Evolutionary conservation across 2,113 vertebrate species (phyloP), one percentile per base, ranked within the genome.

Genomic region (Xenopus borealis): DNA sequence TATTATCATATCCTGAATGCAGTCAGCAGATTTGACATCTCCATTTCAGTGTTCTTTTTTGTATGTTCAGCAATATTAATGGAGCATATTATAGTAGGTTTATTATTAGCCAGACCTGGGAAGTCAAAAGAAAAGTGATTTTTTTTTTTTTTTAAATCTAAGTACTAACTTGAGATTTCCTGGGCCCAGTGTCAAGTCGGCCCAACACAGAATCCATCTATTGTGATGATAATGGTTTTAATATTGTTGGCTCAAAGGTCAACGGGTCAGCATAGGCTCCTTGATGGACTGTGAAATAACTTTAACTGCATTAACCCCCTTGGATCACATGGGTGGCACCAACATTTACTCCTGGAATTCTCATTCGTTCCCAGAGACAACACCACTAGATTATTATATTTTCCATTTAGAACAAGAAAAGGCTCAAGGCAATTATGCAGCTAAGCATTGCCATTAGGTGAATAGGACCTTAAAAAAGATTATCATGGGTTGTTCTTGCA

Each of bases 201-300:
- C 85, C 80, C 80, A 90, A 93, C 91, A 89, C 85, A 75, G 64
- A 75, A 88, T 89, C 88, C 87, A 91, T 93, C 89, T 91, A 93
- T 97, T 96, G 95, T 96, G 93, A 97, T 97, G 94, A 94, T 98
- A 98, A 98, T 98, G 93, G 93, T 92, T 96, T 97, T 94, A 81
- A 88, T 96, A 95, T 98, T 97, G 95, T 96, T 95, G 95, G 91
- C 93, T 94, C 91, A 87, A 87, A 94, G 95, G 95, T 97, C 93
- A 83, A 0, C 1, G 84, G 96, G 96, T 98, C 95, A 98, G 93
- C 94, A 94, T 96, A 97, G 97, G 96, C 95, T 95, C 93, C 96
- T 98, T 98, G 98, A 99, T 98, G 97, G 97, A 99, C 96, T 99
- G 97, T 99, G 96, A 99, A 99, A 98, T 98, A 98, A 98, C 94